Evolutionary conservation across 2,888 invertebrate species (phyloP).

Genomic region (Pinctada fucata): DNA sequence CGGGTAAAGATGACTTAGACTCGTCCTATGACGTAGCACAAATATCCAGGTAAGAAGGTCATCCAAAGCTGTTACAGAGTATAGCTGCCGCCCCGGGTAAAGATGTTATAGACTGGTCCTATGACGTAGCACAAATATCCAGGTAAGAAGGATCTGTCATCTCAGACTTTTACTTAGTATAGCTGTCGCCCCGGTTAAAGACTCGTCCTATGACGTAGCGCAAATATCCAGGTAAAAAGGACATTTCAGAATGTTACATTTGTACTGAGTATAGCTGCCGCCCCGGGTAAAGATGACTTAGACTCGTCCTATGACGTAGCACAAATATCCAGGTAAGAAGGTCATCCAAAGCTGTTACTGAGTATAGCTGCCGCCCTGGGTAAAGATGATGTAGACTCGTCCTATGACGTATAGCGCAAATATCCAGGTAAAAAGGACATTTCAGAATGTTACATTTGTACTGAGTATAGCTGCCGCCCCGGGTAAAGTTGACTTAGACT

Average conservation of each 20-base stretch:
- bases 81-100: slow-evolving; percentile 66
- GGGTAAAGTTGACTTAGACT: slow-evolving; percentile 56
- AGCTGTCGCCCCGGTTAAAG: slow-evolving; percentile 60
- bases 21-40: no score
- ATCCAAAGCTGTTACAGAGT: background rate
- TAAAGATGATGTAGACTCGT: no score
- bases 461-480: slow-evolving; percentile 60
- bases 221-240: slow-evolving; percentile 60
- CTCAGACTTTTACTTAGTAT: no score
- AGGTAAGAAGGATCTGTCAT: slow-evolving; percentile 56
- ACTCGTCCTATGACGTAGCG: slow-evolving; percentile 60
- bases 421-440: no score
- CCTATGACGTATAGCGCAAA: no score
- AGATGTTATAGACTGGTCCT: slow-evolving; percentile 57
- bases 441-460: slow-evolving; percentile 6
- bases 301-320: slow-evolving; percentile 61
- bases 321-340: slow-evolving; percentile 59
- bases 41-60: slow-evolving; percentile 58
- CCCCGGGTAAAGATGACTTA: slow-evolving; percentile 60
- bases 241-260: no score
- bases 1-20: no score
- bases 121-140: slow-evolving; percentile 62
- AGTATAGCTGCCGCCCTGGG: no score
- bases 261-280: no score
- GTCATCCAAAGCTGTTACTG: no score